Percentiles rank a stretch among this genome's conserved stretches.
Conservation (phyloP, 1,140 invertebrate genomes). For the Musca vetustissima region DNA sequence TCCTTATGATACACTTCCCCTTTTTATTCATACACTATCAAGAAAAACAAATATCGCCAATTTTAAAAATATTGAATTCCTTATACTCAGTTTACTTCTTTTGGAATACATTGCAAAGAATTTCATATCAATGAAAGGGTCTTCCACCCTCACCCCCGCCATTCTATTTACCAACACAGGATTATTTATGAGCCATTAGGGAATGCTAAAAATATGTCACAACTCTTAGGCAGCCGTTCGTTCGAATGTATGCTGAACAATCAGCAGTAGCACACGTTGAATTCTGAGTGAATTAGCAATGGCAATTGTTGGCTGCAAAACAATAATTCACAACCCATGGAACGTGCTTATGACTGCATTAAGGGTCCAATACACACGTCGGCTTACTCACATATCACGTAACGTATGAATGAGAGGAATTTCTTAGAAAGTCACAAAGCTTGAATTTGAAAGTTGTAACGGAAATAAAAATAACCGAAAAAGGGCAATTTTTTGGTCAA, state of each 20-base stretch:
- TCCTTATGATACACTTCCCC: too few species aligned
- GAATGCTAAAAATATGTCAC: slow-evolving; percentile 26
- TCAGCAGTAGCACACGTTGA: neutral
- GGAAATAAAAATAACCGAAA: neutral
- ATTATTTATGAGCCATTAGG: slow-evolving; percentile 23
- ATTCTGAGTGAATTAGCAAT: neutral
- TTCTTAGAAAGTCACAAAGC: too few species aligned
- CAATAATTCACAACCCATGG: slow-evolving; percentile 18
- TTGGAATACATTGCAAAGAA: too few species aligned
- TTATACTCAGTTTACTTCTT: neutral
- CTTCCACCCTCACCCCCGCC: too few species aligned
- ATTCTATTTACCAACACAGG: neutral
- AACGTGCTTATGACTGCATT: slow-evolving; percentile 20
- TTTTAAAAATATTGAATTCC: slow-evolving; percentile 6
- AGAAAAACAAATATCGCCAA: neutral
- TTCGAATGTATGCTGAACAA: neutral
- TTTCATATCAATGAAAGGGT: neutral
- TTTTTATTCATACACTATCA: neutral
- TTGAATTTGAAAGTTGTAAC: too few species aligned
- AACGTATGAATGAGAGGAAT: too few species aligned
- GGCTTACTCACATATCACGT: neutral
- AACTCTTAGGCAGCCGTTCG: neutral
- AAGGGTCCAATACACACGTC: neutral
- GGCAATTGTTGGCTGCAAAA: neutral
- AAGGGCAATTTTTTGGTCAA: slow-evolving; percentile 12